A percentile compares a stretch with the other conserved stretches of the same genome.
Conservation (phyloP, 2,113 vertebrate genomes). For the Eretmochelys imbricata region DNA sequence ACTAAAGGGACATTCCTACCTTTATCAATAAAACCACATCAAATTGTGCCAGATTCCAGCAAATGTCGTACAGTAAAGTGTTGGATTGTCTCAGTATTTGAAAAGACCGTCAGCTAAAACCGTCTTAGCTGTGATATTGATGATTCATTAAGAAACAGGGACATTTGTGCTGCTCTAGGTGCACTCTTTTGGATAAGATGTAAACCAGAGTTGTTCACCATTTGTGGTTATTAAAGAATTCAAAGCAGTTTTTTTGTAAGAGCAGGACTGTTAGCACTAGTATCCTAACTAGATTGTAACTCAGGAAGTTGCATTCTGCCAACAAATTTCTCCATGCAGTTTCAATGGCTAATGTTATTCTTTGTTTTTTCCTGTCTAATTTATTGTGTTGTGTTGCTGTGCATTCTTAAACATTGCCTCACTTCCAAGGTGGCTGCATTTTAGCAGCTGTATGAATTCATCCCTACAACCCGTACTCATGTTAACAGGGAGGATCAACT, state of each 20-base stretch:
- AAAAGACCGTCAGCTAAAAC: neutral
- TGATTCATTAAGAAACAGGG: neutral
- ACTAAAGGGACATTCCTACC: neutral
- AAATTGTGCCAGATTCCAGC: neutral
- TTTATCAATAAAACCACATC: neutral
- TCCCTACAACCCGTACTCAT: rapidly evolving
- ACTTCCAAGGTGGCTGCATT: rapidly evolving
- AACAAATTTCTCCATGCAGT: neutral
- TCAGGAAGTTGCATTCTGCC: rapidly evolving
- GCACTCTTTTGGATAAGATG: rapidly evolving
- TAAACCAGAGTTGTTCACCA: neutral
- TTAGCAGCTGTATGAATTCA: rapidly evolving
- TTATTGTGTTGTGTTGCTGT: neutral
- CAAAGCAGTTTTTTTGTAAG: neutral
- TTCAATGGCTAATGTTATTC: neutral
- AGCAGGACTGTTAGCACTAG: neutral
- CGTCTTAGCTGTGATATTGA: neutral
- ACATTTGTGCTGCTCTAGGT: neutral
- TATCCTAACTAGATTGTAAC: neutral
- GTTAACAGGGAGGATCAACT: neutral
- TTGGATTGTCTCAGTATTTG: neutral
- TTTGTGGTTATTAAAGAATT: too few relatives aligned
- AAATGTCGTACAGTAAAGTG: neutral
- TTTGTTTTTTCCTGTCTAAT: neutral
- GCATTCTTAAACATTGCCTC: neutral